Percentiles rank a stretch among this genome's conserved stretches.
Conservation (phyloP, 1,140 invertebrate species). For the Drosophila virilis region DNA sequence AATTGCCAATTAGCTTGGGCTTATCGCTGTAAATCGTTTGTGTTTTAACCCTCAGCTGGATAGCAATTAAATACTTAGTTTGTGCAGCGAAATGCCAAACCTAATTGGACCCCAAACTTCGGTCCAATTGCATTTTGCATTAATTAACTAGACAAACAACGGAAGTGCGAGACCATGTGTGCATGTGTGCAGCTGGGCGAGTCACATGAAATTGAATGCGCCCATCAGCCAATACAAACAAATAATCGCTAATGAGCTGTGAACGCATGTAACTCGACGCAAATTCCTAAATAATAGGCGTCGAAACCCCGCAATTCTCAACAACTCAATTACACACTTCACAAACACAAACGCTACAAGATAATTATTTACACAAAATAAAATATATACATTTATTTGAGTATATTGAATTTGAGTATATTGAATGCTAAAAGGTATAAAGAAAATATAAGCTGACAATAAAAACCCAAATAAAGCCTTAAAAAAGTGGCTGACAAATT, state of each 20-base stretch:
- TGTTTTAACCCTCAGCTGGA: not conserved
- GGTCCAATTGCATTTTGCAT: not conserved
- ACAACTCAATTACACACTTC: not conserved
- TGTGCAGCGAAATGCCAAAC: not conserved
- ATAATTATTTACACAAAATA: too few species aligned
- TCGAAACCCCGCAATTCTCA: not conserved
- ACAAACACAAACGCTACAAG: not conserved
- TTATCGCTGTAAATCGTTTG: not conserved
- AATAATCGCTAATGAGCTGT: slow-evolving; percentile 9
- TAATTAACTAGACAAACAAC: slow-evolving; percentile 7
- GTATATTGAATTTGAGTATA: too few species aligned
- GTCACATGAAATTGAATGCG: not conserved
- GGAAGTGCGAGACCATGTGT: not conserved
- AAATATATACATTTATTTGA: too few species aligned
- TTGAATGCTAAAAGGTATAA: too few species aligned
- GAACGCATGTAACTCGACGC: not conserved
- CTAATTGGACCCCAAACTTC: not conserved
- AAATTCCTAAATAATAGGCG: not conserved
- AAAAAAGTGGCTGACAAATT: too few species aligned
- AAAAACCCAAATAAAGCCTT: too few species aligned
- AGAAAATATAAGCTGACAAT: too few species aligned
- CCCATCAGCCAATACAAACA: not conserved
- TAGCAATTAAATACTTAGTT: slow-evolving; percentile 10
- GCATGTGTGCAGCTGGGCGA: not conserved
- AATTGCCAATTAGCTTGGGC: not conserved